Percentiles rank a stretch among this genome's conserved stretches.
These are phyloP conservation scores for Acanthopagrus latus DNA, from an alignment of 2,797 vertebrate species.

Conservation along the genomic window DNA sequence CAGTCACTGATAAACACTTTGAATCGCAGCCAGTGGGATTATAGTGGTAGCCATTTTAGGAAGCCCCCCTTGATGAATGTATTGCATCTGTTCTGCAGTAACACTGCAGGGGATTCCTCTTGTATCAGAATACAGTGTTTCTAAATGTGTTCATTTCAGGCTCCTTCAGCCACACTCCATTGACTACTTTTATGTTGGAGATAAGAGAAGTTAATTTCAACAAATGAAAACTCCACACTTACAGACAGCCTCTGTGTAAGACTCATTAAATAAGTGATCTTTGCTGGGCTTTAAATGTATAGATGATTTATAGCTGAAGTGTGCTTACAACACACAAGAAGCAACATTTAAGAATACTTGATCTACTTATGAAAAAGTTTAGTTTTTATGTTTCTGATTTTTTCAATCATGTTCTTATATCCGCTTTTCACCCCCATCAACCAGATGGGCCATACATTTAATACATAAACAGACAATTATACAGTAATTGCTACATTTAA, in stretches of 20 bases:
- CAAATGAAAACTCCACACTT: not conserved
- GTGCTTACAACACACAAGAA: not conserved
- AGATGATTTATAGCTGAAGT: too few relatives aligned
- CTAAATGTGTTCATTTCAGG: constrained; percentile 19
- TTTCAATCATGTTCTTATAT: too few relatives aligned
- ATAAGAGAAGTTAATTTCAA: constrained; percentile 21
- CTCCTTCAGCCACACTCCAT: not conserved
- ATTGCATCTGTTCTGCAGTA: constrained; percentile 33
- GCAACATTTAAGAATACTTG: too few relatives aligned
- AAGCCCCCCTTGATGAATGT: constrained; percentile 21
- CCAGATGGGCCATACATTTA: not conserved
- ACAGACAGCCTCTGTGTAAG: not conserved
- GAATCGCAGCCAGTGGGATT: constrained; percentile 53
- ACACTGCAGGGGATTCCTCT: constrained; percentile 41
- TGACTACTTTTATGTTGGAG: constrained; percentile 1
- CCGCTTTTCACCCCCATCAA: too few relatives aligned
- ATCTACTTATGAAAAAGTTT: too few relatives aligned
- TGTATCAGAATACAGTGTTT: constrained; percentile 12
- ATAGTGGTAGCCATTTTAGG: constrained; percentile 36
- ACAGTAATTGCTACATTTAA: too few relatives aligned
- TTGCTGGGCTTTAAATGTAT: not conserved
- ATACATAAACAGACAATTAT: not conserved
- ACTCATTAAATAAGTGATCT: not conserved
- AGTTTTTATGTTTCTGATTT: too few relatives aligned
- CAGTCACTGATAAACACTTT: constrained; percentile 43